Percentiles rank a stretch among this genome's conserved stretches.
phyloP scores from a whole-genome alignment of 2,888 invertebrate species.

The Drosophila infuscata region DNA sequence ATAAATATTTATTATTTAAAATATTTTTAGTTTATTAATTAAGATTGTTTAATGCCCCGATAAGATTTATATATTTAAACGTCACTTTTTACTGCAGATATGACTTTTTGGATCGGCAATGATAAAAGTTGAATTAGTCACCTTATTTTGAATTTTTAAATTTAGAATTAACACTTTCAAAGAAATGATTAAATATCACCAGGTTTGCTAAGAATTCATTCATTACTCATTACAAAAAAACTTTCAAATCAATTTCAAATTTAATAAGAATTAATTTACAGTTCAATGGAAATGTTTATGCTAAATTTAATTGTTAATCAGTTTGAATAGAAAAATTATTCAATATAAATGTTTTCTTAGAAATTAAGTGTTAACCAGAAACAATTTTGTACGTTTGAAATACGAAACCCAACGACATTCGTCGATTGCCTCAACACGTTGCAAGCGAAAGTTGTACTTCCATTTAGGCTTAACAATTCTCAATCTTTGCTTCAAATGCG shows the following conservation, averaged over 20 bases:
- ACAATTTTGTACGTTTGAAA: too few species aligned
- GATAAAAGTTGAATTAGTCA: background rate
- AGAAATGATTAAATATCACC: background rate
- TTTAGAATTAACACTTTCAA: background rate
- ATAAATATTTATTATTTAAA: background rate
- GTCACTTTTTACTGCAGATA: background rate
- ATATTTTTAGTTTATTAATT: background rate
- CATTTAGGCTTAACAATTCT: constrained; percentile 46
- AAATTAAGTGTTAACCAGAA: background rate
- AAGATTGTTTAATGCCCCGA: constrained; percentile 10
- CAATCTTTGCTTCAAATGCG: constrained; percentile 56
- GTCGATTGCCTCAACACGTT: background rate
- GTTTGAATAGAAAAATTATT: background rate
- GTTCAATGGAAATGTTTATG: background rate
- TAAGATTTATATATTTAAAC: background rate
- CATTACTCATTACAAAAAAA: background rate
- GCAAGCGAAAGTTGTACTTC: constrained; percentile 57
- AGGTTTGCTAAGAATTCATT: background rate
- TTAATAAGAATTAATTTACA: background rate
- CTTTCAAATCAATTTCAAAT: background rate
- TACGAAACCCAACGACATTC: background rate
- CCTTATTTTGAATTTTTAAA: background rate
- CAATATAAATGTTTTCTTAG: background rate
- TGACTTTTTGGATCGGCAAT: background rate
- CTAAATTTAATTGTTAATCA: background rate